Conservation (phyloP, 2,888 invertebrate genomes). For the Artemia sp. region DNA sequence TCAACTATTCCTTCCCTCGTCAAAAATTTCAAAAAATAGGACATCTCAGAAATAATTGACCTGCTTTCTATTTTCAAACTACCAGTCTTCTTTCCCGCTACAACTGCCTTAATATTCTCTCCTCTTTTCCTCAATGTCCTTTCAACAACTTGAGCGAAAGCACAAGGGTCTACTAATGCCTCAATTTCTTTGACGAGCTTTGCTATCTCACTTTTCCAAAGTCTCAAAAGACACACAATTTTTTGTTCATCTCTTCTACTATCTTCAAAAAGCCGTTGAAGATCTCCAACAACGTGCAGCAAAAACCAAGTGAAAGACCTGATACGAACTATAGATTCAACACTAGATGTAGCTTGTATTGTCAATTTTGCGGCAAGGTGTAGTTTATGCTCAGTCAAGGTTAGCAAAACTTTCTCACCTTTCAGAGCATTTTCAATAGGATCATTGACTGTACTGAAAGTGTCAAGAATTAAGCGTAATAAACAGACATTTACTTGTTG, state of each 20-base stretch:
- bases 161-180: background rate
- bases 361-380: background rate
- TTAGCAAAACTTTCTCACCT: background rate
- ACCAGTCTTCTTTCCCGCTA: too few species aligned
- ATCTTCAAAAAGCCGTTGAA: background rate
- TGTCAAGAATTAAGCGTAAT: background rate
- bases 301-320: background rate
- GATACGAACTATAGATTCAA: background rate
- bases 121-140: background rate
- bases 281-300: background rate
- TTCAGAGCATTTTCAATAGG: conserved; percentile 7
- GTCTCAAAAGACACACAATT: background rate
- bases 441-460: background rate
- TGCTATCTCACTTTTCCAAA: background rate
- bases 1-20: too few species aligned
- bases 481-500: background rate
- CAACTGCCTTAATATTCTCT: background rate
- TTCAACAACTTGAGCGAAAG: conserved; percentile 14
- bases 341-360: background rate
- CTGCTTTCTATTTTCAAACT: too few species aligned
- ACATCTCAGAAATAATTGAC: too few species aligned
- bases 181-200: background rate
- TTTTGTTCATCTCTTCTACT: background rate
- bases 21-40: too few species aligned
- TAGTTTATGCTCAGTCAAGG: background rate